These are phyloP conservation scores for Eilema griseolum DNA, from an alignment of 2,888 invertebrate species.

Conservation along the genomic window DNA sequence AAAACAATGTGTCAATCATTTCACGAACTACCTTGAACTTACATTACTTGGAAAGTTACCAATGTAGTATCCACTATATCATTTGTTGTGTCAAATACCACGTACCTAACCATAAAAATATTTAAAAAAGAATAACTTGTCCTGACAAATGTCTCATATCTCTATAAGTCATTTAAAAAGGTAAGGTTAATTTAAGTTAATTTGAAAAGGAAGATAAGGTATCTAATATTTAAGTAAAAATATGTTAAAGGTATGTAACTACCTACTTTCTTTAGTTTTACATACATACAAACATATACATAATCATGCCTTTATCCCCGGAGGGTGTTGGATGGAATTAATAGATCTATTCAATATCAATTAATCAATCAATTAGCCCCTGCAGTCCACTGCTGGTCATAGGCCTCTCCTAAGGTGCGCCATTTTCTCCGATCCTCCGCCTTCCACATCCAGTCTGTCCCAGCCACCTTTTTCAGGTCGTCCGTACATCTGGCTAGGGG, in stretches of 20 bases:
- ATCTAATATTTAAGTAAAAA: background rate
- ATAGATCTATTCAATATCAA: too few relatives aligned
- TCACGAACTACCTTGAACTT: background rate
- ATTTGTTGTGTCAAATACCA: background rate
- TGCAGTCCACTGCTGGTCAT: too few relatives aligned
- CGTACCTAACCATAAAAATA: background rate
- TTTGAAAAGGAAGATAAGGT: background rate
- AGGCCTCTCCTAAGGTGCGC: too few relatives aligned
- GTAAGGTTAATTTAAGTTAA: background rate
- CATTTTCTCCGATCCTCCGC: too few relatives aligned
- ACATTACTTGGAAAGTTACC: background rate
- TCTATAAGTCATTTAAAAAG: background rate
- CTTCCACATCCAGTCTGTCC: too few relatives aligned
- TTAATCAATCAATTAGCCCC: too few relatives aligned
- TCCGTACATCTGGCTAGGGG: too few relatives aligned
- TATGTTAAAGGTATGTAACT: background rate
- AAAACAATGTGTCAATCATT: background rate
- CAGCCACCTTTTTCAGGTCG: too few relatives aligned
- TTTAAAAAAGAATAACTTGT: background rate
- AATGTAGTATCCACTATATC: background rate
- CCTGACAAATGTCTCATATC: background rate
- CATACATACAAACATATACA: too few relatives aligned
- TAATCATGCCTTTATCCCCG: too few relatives aligned
- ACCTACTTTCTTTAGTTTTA: background rate
- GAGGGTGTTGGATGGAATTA: too few relatives aligned